phyloP scores from a whole-genome alignment of 2,888 invertebrate genomes.

The Anodontia alba region DNA sequence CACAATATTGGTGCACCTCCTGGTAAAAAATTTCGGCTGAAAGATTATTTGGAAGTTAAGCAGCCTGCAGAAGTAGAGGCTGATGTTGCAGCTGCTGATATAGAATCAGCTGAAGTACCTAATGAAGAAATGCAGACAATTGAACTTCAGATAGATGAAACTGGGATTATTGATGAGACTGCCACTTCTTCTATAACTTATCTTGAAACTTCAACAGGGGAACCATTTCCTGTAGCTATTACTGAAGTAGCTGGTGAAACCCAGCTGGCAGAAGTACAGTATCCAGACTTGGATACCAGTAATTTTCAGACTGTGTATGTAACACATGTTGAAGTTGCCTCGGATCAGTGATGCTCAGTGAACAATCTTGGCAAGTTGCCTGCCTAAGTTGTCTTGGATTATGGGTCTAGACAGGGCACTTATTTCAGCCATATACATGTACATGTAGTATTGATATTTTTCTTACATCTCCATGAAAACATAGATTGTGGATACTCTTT shows the following conservation, averaged over 20 bases:
- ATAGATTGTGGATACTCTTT: too few relatives aligned
- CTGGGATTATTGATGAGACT: conserved; percentile 3
- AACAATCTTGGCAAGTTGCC: too few relatives aligned
- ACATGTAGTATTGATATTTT: too few relatives aligned
- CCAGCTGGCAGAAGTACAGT: conserved; percentile 14
- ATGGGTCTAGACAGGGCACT: too few relatives aligned
- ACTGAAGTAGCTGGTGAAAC: conserved; percentile 43
- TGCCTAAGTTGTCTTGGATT: too few relatives aligned
- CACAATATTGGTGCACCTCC: conserved; percentile 81
- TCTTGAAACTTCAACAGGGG: conserved; percentile 45
- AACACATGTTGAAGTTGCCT: background rate
- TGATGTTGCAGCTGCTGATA: background rate
- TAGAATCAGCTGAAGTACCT: conserved; percentile 15
- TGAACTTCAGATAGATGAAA: conserved; percentile 48
- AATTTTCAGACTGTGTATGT: background rate
- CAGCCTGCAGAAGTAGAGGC: background rate
- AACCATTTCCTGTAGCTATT: conserved; percentile 50
- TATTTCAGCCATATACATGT: too few relatives aligned
- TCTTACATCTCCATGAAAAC: too few relatives aligned
- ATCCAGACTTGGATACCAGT: background rate
- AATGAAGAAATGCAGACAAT: conserved; percentile 47
- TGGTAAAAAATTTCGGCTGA: conserved; percentile 65
- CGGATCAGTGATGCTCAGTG: background rate
- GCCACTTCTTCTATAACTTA: conserved; percentile 43
- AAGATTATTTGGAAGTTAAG: conserved; percentile 46